Evolutionary conservation across 2,113 vertebrate species (phyloP).

Genomic region (Corythornis madagascariensis): DNA sequence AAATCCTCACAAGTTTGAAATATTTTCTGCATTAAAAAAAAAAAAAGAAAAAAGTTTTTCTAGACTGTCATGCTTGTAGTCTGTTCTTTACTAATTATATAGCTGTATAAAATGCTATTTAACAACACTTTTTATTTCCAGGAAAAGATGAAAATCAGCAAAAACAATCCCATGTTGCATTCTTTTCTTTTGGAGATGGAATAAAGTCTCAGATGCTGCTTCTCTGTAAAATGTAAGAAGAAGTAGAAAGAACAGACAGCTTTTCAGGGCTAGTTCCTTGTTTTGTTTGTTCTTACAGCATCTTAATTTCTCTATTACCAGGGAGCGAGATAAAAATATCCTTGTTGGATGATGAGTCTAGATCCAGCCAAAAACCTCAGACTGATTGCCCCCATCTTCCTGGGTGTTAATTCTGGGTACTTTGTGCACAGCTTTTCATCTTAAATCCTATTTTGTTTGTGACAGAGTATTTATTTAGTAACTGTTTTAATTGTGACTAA

Average conservation of each 20-base stretch:
- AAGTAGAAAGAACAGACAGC: background rate
- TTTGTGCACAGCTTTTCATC: constrained; percentile 30
- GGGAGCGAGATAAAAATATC: background rate
- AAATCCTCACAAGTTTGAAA: background rate
- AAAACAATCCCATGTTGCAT: background rate
- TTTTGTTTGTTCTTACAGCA: background rate
- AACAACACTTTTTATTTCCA: background rate
- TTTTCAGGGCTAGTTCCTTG: background rate
- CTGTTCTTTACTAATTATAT: background rate
- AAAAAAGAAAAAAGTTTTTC: background rate
- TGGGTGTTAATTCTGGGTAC: constrained; percentile 11
- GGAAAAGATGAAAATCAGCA: background rate
- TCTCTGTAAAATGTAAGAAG: background rate
- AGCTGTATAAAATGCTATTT: background rate
- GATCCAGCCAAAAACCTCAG: background rate
- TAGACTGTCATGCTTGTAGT: background rate
- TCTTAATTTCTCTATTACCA: background rate
- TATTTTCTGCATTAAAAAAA: background rate
- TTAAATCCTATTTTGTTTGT: constrained; percentile 25
- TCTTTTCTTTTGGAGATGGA: background rate
- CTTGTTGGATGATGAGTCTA: background rate
- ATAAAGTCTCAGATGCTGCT: background rate
- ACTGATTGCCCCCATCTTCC: background rate
- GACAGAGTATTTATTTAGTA: constrained; percentile 45
- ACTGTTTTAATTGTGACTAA: background rate